Base-by-base conservation (phyloP, 2,888 invertebrate species). In the Cyclophora albipunctata region DNA sequence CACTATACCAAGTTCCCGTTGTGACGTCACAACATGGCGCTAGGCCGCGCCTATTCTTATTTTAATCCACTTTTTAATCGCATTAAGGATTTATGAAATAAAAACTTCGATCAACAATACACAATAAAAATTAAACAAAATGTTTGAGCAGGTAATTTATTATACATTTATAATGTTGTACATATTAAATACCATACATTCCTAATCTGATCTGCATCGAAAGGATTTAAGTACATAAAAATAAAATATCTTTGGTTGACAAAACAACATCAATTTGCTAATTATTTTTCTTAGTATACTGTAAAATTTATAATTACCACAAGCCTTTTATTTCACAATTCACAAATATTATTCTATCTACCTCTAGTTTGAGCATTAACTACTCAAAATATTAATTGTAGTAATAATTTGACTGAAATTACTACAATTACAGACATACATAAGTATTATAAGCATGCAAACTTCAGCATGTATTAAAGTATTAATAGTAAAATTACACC, bases 241-340 rank as follows among this genome's bases (percentile, higher is more conserved):
- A 83, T 84, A 82, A 73, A 83, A 84, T 76, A 78, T 87, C 87
- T 87, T 87, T 87, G 87, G 86, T 85, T 81, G 69, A 76, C 81
- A 84, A 64, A 78, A 81, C 80, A 80, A 84, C 82, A 84, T 80
- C 78, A 73, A 82, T 76, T 73, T 75, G 65, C 73, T 75, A 76
- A 69, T 58, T 64, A 68, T 68, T 52, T 52, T 57, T 57, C 55
- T 57, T 55, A 55, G 55, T 55, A 59, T 57, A 61, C 60, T 56
- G 58, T 60, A 59, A 61, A 60, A 63, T 69, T 67, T 68, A 65
- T 67, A 69, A 64, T 73, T 75, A 75, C 75, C 78, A 79, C 79
- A 84, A 84, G 84, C 81, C 78, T 84, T 80, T 76, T 62, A 62
- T 70, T 75, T 78, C 68, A 81, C 69, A 71, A 71, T 72, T 69